phyloP scores from a whole-genome alignment of 2,888 invertebrate species.

The Trachelus iudaicus region DNA sequence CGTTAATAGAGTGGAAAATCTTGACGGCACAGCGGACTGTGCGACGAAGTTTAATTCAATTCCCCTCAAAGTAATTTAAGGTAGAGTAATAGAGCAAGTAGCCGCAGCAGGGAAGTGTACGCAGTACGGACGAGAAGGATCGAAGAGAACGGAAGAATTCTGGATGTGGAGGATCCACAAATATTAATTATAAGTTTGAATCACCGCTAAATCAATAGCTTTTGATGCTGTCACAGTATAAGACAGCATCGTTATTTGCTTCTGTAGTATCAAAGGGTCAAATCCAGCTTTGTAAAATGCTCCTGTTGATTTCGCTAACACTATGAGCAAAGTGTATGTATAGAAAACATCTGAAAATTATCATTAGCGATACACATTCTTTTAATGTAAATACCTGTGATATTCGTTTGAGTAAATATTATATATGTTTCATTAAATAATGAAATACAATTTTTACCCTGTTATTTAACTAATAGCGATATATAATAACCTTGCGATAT shows the following conservation, averaged over 20 bases:
- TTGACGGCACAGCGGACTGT: conserved; percentile 23
- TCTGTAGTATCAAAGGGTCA: neutral
- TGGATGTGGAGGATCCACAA: neutral
- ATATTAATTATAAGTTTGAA: neutral
- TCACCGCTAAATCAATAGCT: neutral
- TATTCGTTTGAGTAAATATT: too few relatives aligned
- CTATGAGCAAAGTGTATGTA: too few relatives aligned
- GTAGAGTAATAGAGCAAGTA: neutral
- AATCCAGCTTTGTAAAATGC: neutral
- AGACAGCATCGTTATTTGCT: neutral
- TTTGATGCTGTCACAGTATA: neutral
- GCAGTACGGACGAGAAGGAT: neutral
- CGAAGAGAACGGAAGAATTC: neutral
- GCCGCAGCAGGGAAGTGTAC: neutral
- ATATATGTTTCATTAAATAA: too few relatives aligned
- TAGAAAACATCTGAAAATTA: too few relatives aligned
- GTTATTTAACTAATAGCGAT: too few relatives aligned
- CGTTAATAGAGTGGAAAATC: conserved; percentile 33
- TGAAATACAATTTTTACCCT: too few relatives aligned
- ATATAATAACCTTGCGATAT: too few relatives aligned
- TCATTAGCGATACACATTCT: too few relatives aligned
- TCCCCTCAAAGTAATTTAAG: conserved; percentile 17
- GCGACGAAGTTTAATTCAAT: conserved; percentile 34
- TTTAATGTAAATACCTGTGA: too few relatives aligned
- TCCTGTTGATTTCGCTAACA: neutral